A percentile compares a stretch with the other conserved stretches of the same genome.
Conservation (phyloP, 2,113 vertebrate genomes). For the Neotoma lepida region DNA sequence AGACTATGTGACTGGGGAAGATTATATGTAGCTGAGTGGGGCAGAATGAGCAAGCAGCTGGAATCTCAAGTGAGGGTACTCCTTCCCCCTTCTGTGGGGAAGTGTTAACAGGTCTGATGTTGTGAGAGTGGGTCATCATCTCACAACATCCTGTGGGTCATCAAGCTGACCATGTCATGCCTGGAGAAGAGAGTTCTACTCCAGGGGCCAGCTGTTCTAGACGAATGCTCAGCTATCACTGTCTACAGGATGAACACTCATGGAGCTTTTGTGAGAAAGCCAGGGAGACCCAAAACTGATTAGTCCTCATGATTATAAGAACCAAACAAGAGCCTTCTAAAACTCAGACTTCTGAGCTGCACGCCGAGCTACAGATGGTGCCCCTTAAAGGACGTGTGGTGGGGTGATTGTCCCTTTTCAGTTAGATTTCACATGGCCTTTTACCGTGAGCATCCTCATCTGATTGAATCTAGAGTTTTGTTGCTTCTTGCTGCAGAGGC, state of each 20-base stretch:
- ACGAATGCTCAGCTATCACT: background rate
- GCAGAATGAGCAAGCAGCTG: background rate
- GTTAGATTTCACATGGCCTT: background rate
- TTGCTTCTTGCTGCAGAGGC: background rate
- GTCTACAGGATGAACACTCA: background rate
- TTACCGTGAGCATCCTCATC: background rate
- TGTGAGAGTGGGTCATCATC: background rate
- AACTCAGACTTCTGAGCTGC: background rate
- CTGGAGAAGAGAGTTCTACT: background rate
- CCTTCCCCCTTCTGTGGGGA: background rate
- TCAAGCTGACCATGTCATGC: background rate
- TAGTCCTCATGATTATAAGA: background rate
- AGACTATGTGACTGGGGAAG: background rate
- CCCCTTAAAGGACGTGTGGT: background rate
- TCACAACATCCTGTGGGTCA: background rate
- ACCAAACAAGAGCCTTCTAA: background rate
- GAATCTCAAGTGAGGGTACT: background rate
- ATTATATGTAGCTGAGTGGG: background rate
- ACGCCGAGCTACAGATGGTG: background rate
- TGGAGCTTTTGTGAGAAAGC: background rate
- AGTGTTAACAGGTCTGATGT: background rate
- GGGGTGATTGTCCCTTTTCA: background rate
- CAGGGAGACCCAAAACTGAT: background rate
- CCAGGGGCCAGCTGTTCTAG: background rate
- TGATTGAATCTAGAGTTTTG: background rate